Base-by-base conservation (phyloP, 2,888 invertebrate genomes). In the Seira musarum region DNA sequence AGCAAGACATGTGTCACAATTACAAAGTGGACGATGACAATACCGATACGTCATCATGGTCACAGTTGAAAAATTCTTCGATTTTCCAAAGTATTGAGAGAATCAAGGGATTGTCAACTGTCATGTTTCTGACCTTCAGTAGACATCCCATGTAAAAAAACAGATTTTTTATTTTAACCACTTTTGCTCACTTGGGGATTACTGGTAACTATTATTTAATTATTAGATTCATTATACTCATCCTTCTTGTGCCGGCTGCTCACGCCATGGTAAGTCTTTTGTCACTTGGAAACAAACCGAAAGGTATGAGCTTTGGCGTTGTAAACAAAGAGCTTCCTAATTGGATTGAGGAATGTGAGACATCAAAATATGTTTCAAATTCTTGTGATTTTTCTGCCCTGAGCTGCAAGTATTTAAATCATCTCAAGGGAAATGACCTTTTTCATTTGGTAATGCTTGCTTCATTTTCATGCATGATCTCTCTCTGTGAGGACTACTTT, bases 321-420 rank as follows among this genome's bases (percentile, higher is more conserved):
- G 49, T 63, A 1, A 64, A 72, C 22, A 0, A 46, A 5, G 72
- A 72, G 25, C 15, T 64, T n/a, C 3, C 2, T 1, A 64, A 72
- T 22, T 72, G 72, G 72, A 64, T 46, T 6, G 13, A 0, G 1
- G 63, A 64, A 8, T 72, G 72, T 21, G 49, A 46, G 19, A 10
- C 15, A 2, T 24, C 53, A 8, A 19, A 49, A 21, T n/a, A 72
- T 49, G n/a, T 1, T n/a, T 6, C 8, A 13, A 40, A 35, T 46
- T 64, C 46, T 0, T 72, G 72, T 15, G 72, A 72, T 40, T 10
- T 64, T n/a, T 22, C 64, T 1, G 17, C 22, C 2, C 24, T 72
- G 8, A 72, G 72, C 25, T 72, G 72, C 25, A 72, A 64, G 60
- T 72, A 19, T 10, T 15, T 72, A 1, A 72, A 72, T 35, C 19